Percentiles rank a stretch among this genome's conserved stretches.
Conservation (phyloP, 2,113 vertebrate species). For the Grallaria varia region DNA sequence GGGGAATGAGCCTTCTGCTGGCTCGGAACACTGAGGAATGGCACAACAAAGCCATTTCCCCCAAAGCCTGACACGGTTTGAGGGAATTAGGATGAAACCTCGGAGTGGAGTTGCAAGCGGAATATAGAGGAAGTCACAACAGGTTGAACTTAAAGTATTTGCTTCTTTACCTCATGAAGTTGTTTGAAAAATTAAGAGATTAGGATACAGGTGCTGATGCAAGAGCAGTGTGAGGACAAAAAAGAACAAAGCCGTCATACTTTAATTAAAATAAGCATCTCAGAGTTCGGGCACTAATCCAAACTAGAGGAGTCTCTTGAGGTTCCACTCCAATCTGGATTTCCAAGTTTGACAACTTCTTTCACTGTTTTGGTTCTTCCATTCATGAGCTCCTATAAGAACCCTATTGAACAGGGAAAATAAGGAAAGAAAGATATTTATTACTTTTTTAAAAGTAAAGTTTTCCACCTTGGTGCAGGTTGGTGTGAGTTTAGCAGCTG, state of each 20-base stretch:
- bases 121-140: neutral
- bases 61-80: neutral
- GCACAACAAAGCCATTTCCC: neutral
- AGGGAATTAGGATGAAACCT: neutral
- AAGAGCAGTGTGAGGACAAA: neutral
- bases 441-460: neutral
- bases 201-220: neutral
- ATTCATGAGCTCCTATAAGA: neutral
- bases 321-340: neutral
- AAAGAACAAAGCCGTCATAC: neutral
- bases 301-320: neutral
- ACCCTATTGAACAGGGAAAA: neutral
- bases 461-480: neutral
- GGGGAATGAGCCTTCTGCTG: neutral
- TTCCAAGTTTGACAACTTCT: neutral
- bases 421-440: neutral
- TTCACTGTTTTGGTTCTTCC: neutral
- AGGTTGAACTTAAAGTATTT: neutral
- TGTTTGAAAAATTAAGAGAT: neutral
- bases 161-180: neutral
- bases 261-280: neutral
- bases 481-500: neutral
- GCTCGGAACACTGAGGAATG: neutral
- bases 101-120: neutral
- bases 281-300: neutral